These are phyloP conservation scores for Drosophila nigritarsus DNA, from an alignment of 2,888 invertebrate genomes.

Conservation along the genomic window DNA sequence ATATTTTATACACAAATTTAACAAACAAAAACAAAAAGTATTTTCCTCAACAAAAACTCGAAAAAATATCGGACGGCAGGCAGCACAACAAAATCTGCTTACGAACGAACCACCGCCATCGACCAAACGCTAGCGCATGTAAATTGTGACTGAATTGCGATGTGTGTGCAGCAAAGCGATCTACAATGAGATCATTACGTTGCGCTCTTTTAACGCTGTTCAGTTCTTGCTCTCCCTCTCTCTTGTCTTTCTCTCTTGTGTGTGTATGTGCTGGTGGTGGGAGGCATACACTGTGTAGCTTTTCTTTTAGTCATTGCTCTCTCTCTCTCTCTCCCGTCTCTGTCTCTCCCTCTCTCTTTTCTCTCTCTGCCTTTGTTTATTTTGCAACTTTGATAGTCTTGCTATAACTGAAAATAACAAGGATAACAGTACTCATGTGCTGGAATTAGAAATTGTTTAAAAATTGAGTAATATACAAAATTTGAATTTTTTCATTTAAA, in stretches of 20 bases:
- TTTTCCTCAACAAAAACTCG: slow-evolving; percentile 1
- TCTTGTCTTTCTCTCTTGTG: neutral
- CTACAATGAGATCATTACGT: neutral
- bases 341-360: neutral
- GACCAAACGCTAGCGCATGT: neutral
- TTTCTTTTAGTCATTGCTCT: neutral
- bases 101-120: neutral
- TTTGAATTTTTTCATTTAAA: neutral
- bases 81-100: neutral
- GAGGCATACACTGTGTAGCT: slow-evolving; percentile 3
- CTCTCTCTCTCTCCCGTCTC: neutral
- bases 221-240: neutral
- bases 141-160: neutral
- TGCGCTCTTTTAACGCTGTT: neutral
- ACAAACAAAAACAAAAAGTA: slow-evolving; percentile 12
- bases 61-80: neutral
- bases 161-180: neutral
- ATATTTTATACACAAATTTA: slow-evolving; percentile 34
- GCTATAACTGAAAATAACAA: neutral
- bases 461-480: neutral
- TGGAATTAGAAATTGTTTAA: neutral
- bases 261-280: neutral
- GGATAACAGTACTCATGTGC: neutral
- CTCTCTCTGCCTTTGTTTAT: neutral
- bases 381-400: neutral